phyloP scores from a whole-genome alignment of 1,140 invertebrate species.

The Mamestra configurata region DNA sequence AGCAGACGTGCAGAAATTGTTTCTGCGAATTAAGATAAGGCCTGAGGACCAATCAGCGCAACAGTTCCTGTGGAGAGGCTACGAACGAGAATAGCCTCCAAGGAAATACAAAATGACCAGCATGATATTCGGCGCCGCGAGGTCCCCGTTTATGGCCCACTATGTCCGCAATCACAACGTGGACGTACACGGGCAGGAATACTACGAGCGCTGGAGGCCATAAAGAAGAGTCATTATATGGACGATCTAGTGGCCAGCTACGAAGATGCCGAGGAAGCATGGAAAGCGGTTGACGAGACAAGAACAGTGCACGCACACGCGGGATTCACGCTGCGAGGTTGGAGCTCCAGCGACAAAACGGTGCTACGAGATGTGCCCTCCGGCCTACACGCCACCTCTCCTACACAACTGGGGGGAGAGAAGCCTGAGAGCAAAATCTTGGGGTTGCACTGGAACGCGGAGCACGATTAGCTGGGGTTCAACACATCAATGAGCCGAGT shows the following conservation, averaged over 20 bases:
- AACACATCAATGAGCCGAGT: slow-evolving; percentile 3
- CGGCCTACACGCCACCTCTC: not conserved
- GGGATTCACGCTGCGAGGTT: slow-evolving; percentile 60
- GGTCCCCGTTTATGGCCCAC: slow-evolving; percentile 55
- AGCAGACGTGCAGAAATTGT: no score
- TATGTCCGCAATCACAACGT: not conserved
- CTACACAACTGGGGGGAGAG: not conserved
- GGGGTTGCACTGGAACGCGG: slow-evolving; percentile 15
- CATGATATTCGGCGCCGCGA: slow-evolving; percentile 59
- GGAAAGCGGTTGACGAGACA: slow-evolving; percentile 54
- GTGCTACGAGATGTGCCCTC: slow-evolving; percentile 4
- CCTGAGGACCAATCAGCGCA: no score
- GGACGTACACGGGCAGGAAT: not conserved
- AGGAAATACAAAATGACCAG: slow-evolving; percentile 43
- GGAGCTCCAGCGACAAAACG: slow-evolving; percentile 41
- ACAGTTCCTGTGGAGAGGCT: no score
- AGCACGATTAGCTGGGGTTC: slow-evolving; percentile 15
- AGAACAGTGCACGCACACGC: slow-evolving; percentile 55
- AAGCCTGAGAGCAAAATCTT: not conserved
- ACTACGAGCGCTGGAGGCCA: not conserved
- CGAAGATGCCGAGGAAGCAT: slow-evolving; percentile 56
- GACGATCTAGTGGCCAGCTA: slow-evolving; percentile 70
- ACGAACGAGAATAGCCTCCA: no score
- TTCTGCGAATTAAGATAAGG: no score
- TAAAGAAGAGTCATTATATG: slow-evolving; percentile 62